Evolutionary conservation across 2,113 vertebrate genomes (phyloP).

Genomic region (Bubo scandiacus): DNA sequence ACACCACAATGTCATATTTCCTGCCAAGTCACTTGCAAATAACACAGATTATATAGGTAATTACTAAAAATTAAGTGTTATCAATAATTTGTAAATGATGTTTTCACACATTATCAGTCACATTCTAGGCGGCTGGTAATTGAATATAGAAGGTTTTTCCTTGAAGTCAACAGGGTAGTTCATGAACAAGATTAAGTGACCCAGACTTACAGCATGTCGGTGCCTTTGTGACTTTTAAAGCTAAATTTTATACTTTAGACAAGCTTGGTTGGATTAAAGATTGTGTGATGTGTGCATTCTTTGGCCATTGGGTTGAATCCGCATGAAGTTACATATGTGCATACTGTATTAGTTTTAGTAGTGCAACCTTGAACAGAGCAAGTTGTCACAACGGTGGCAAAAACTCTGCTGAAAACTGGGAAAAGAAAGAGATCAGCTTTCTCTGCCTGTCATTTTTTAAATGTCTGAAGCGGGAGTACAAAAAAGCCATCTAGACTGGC

Average conservation of each 20-base stretch:
- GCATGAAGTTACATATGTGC: background rate
- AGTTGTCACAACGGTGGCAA: background rate
- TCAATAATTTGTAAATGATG: background rate
- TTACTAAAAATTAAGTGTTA: background rate
- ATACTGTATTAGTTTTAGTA: background rate
- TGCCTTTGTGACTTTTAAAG: background rate
- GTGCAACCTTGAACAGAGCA: background rate
- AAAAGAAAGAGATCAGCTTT: background rate
- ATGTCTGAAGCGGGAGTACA: background rate
- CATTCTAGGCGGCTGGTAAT: background rate
- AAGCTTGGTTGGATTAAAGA: background rate
- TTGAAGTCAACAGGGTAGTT: background rate
- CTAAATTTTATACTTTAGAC: background rate
- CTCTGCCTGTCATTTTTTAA: background rate
- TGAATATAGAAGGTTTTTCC: background rate
- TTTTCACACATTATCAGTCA: background rate
- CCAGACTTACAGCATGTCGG: background rate
- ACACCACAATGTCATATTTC: slow-evolving; percentile 74
- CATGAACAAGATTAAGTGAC: background rate
- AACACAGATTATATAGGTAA: slow-evolving; percentile 88
- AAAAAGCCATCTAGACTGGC: background rate
- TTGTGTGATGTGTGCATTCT: background rate
- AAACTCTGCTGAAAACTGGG: background rate
- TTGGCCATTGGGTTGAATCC: background rate
- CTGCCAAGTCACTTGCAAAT: slow-evolving; percentile 76